A percentile compares a stretch with the other conserved stretches of the same genome.
Evolutionary conservation across 2,888 invertebrate genomes (phyloP).

Genomic region (Orthonychiurus folsomi): DNA sequence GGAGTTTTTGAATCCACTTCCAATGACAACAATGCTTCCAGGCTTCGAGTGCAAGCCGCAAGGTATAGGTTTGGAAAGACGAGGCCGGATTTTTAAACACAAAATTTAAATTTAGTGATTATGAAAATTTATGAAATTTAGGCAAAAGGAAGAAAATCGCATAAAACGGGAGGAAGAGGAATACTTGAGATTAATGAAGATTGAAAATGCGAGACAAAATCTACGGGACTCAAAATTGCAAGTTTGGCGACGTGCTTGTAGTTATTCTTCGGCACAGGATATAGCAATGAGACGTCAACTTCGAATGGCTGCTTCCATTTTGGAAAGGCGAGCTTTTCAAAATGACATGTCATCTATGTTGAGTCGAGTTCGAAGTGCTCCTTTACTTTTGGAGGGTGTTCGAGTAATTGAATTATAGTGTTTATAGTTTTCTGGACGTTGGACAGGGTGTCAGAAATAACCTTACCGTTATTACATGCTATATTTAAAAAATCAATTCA

Average conservation of each 20-base stretch:
- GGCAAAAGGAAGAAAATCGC: constrained; percentile 23
- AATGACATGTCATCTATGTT: constrained; percentile 34
- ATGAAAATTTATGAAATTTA: too few species aligned
- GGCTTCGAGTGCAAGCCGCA: constrained; percentile 34
- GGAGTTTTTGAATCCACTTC: constrained; percentile 38
- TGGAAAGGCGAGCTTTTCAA: constrained; percentile 32
- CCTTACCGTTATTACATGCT: neutral
- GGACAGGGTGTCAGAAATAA: neutral
- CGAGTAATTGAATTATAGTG: too few species aligned
- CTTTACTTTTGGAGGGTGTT: constrained; percentile 34
- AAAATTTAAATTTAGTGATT: constrained; percentile 10
- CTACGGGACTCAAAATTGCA: constrained; percentile 30
- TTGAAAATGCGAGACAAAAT: constrained; percentile 30
- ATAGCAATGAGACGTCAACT: constrained; percentile 37
- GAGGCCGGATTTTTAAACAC: too few species aligned
- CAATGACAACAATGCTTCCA: constrained; percentile 36
- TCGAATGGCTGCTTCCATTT: constrained; percentile 35
- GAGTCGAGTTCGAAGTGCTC: constrained; percentile 34
- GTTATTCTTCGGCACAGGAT: constrained; percentile 33
- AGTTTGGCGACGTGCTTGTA: constrained; percentile 36
- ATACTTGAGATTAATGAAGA: constrained; percentile 27
- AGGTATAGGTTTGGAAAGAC: too few species aligned
- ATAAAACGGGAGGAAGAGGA: constrained; percentile 37
- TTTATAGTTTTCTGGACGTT: too few species aligned
- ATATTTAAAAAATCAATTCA: neutral